Evolutionary conservation across 35 echinoderm and acorn worm genomes (phyloP), one percentile per base, ranked within the genome.

Genomic region (Chiridota heheva): DNA sequence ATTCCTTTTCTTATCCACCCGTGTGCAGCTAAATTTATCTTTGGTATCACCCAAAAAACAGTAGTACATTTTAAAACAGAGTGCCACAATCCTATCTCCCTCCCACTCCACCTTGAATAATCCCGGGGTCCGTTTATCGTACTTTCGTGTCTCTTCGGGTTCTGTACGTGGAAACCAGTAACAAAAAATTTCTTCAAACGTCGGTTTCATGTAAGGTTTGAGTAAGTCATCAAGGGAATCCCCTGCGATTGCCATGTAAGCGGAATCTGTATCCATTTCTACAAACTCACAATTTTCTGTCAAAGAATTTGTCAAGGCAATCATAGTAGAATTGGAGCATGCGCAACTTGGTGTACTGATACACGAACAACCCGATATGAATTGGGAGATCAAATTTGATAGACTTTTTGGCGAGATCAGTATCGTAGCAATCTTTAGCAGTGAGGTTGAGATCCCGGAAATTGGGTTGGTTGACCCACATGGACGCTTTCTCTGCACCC

Each of bases 211-310:
- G n/a, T n/a, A 10, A 13, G 48, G 48, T 53, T 53, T 53, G 48
- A 53, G 10, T n/a, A 53, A 13, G 10, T 53, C 10, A 53, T n/a
- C n/a, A n/a, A n/a, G n/a, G n/a, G n/a, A n/a, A n/a, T n/a, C n/a
- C 10, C 10, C 48, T 13, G 48, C n/a, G 48, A 53, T 53, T 10
- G 48, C 48, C 10, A 53, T 53, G n/a, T 53, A 53, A 13, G 48
- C 48, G 10, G 48, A 53, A 66, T 86, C 83, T 18, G 83, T 86
- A 42, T 75, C 83, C 72, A 86, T 86, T 36, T 67, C 63, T 34
- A 67, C 34, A 29, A 33, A 61, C 18, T 26, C 38, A 53, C 36
- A 25, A n/a, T 34, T 64, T 15, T n/a, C n/a, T n/a, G n/a, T 84
- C 80, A 17, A 83, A 33, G 39, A 22, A 84, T 33, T 44, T 73